Conservation (phyloP, 2,888 invertebrate species). For the Agrilus mali region DNA sequence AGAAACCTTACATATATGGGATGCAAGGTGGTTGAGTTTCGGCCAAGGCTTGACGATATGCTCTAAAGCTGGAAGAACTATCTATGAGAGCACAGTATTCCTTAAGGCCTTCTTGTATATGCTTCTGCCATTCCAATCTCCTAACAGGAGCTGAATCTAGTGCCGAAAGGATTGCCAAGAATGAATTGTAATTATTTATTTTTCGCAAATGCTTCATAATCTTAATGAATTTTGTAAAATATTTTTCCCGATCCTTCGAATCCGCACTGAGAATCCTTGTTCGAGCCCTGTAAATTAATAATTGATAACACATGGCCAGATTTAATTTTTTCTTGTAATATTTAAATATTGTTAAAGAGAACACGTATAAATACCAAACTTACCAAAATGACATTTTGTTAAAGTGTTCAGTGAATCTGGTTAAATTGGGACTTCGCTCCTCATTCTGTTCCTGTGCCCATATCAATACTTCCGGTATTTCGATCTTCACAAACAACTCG, state of each 20-base stretch:
- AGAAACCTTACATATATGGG: conserved; percentile 84
- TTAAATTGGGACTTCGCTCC: conserved; percentile 91
- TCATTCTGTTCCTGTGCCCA: conserved; percentile 98
- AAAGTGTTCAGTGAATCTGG: conserved; percentile 95
- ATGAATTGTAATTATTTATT: conserved; percentile 97
- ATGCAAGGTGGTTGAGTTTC: conserved; percentile 97
- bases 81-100: conserved; percentile 95
- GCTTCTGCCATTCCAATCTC: conserved; percentile 87
- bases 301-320: background rate
- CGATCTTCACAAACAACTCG: conserved; percentile 88
- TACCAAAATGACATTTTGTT: conserved; percentile 98
- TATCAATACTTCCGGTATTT: conserved; percentile 91
- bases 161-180: conserved; percentile 90
- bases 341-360: background rate
- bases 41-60: conserved; percentile 88
- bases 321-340: background rate
- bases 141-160: conserved; percentile 90
- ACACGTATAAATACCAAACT: too few species aligned
- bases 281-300: conserved; percentile 50
- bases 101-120: conserved; percentile 80
- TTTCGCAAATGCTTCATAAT: conserved; percentile 96
- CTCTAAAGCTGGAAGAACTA: conserved; percentile 93
- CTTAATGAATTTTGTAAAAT: conserved; percentile 90
- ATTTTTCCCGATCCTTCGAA: conserved; percentile 90
- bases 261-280: conserved; percentile 89